These are phyloP conservation scores for Eupithecia inturbata DNA, from an alignment of 2,888 invertebrate species.

Conservation along the genomic window DNA sequence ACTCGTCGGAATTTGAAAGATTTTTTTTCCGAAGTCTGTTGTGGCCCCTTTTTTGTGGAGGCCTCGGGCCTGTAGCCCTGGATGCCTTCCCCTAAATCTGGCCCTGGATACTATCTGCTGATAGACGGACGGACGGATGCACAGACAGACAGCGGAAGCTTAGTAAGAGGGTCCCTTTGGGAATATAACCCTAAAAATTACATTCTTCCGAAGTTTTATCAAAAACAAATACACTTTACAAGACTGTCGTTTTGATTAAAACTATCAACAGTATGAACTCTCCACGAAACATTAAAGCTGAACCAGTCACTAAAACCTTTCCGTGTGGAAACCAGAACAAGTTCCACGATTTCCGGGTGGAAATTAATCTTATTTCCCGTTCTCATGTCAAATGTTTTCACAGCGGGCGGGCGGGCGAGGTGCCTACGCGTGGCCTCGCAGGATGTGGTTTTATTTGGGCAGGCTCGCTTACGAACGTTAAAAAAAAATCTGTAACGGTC, in stretches of 20 bases:
- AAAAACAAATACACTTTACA: background rate
- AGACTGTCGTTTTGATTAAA: background rate
- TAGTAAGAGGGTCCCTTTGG: too few relatives aligned
- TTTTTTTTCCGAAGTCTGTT: too few relatives aligned
- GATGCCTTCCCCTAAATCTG: too few relatives aligned
- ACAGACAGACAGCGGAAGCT: too few relatives aligned
- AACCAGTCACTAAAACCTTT: background rate
- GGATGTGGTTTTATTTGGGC: background rate
- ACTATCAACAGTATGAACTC: background rate
- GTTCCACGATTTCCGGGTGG: slow-evolving; percentile 27
- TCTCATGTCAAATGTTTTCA: slow-evolving; percentile 18
- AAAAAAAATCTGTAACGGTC: background rate
- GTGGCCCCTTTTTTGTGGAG: too few relatives aligned
- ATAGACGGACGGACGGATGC: too few relatives aligned
- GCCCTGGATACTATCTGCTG: too few relatives aligned
- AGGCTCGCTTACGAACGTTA: background rate
- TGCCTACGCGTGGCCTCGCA: background rate
- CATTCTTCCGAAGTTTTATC: background rate
- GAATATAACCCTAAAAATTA: too few relatives aligned
- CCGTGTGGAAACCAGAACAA: slow-evolving; percentile 17
- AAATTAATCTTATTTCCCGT: slow-evolving; percentile 35
- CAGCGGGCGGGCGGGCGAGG: background rate
- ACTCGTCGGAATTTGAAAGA: too few relatives aligned
- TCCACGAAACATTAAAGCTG: background rate
- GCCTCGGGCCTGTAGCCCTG: too few relatives aligned